These are phyloP conservation scores for Drosophila fulvimacula DNA, from an alignment of 2,888 invertebrate species.

Conservation along the genomic window DNA sequence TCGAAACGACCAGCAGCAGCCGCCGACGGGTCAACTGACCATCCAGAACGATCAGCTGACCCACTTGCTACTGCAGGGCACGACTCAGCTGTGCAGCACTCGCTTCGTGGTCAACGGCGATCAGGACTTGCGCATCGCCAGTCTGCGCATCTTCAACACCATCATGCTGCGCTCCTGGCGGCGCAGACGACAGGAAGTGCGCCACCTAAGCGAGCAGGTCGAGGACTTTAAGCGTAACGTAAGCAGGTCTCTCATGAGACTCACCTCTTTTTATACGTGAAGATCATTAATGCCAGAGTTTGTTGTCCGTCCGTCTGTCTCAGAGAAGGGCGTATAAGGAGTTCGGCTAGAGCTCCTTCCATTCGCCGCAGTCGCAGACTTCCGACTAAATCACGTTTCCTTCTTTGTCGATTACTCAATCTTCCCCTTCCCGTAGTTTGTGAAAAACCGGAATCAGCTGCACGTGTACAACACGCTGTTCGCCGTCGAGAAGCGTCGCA, in stretches of 20 bases:
- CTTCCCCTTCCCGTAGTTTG: slow-evolving; percentile 56
- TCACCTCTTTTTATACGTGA: too few relatives aligned
- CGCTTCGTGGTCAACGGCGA: slow-evolving; percentile 49
- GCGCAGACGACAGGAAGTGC: slow-evolving; percentile 82
- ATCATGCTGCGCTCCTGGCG: slow-evolving; percentile 84
- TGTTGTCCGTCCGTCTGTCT: not conserved
- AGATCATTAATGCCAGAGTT: too few relatives aligned
- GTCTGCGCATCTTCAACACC: slow-evolving; percentile 81
- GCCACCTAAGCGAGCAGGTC: slow-evolving; percentile 76
- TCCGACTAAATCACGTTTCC: not conserved
- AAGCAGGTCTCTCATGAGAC: too few relatives aligned
- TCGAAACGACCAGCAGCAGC: not conserved
- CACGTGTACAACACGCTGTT: slow-evolving; percentile 82
- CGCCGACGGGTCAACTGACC: slow-evolving; percentile 16
- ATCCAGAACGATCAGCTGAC: slow-evolving; percentile 36
- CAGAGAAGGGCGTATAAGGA: not conserved
- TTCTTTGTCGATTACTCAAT: not conserved
- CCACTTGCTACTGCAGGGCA: slow-evolving; percentile 47
- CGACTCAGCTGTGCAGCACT: slow-evolving; percentile 24
- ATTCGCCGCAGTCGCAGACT: not conserved
- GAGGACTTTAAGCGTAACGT: slow-evolving; percentile 77
- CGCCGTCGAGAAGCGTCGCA: slow-evolving; percentile 82
- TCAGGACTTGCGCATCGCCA: slow-evolving; percentile 76
- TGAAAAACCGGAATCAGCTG: slow-evolving; percentile 82
- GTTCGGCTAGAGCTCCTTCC: too few relatives aligned